Evolutionary conservation across 1,140 invertebrate species (phyloP).

Genomic region (Metopolophium dirhodum): DNA sequence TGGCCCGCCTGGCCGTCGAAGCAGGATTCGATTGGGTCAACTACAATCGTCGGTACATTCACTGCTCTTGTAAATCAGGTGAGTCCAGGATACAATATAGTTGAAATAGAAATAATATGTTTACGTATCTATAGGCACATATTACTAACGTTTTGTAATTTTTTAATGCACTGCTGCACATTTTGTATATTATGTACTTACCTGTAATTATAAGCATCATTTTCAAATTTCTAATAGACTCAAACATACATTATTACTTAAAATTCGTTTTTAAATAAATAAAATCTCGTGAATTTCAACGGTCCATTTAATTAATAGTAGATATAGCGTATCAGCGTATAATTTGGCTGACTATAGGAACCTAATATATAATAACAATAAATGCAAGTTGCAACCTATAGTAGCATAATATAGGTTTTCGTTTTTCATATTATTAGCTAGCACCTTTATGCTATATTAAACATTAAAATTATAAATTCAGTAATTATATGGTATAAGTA

Average conservation of each 20-base stretch:
- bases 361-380: not conserved
- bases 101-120: not conserved
- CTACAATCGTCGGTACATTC: conserved; percentile 93
- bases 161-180: not conserved
- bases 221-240: not conserved
- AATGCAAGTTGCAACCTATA: too few species aligned
- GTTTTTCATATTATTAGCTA: not conserved
- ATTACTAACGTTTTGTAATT: not conserved
- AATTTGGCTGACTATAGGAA: not conserved
- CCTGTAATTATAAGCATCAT: not conserved
- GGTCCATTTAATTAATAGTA: not conserved
- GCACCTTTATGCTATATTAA: not conserved
- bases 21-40: conserved; percentile 99
- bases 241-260: not conserved
- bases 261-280: not conserved
- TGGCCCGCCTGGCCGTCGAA: conserved; percentile 93
- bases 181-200: not conserved
- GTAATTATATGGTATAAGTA: not conserved
- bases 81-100: conserved; percentile 61
- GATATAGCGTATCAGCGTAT: not conserved
- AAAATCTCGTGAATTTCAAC: not conserved
- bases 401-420: not conserved
- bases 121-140: not conserved
- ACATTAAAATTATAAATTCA: not conserved
- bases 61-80: conserved; percentile 98